Evolutionary conservation across 92 coral and sea anemone genomes (phyloP).

Genomic region (Parazoanthus darwini): DNA sequence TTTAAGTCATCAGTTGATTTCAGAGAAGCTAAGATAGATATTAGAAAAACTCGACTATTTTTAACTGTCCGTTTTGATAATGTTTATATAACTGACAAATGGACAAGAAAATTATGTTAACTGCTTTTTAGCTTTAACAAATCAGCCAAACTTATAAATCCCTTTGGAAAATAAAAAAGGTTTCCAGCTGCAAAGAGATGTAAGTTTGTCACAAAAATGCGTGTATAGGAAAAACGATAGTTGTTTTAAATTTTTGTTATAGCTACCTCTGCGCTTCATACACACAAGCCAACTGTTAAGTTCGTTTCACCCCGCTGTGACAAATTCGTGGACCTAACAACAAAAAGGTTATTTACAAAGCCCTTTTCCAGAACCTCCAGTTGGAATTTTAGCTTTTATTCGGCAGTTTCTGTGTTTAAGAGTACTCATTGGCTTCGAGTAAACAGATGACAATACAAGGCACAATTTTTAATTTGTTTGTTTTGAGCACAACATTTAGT

Average conservation of each 20-base stretch:
- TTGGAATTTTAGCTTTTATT: constrained; percentile 12
- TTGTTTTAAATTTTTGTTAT: constrained; percentile 4
- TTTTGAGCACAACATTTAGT: constrained; percentile 43
- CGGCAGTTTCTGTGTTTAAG: constrained; percentile 4
- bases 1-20: background rate
- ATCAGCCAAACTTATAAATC: background rate
- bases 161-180: constrained; percentile 7
- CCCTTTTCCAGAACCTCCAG: constrained; percentile 19
- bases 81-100: constrained; percentile 16
- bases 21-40: background rate
- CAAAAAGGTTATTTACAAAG: constrained; percentile 13
- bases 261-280: constrained; percentile 22
- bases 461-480: constrained; percentile 68
- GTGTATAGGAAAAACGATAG: background rate
- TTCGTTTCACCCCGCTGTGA: constrained; percentile 47
- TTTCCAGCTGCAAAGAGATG: constrained; percentile 25
- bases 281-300: constrained; percentile 30
- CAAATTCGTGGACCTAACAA: background rate
- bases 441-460: constrained; percentile 44
- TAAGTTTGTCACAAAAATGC: constrained; percentile 25
- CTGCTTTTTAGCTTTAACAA: background rate
- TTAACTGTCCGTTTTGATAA: constrained; percentile 9
- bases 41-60: background rate
- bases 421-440: background rate
- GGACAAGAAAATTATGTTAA: constrained; percentile 9